Evolutionary conservation across 2,888 invertebrate genomes (phyloP).

Genomic region (Dryobotodes eremita): DNA sequence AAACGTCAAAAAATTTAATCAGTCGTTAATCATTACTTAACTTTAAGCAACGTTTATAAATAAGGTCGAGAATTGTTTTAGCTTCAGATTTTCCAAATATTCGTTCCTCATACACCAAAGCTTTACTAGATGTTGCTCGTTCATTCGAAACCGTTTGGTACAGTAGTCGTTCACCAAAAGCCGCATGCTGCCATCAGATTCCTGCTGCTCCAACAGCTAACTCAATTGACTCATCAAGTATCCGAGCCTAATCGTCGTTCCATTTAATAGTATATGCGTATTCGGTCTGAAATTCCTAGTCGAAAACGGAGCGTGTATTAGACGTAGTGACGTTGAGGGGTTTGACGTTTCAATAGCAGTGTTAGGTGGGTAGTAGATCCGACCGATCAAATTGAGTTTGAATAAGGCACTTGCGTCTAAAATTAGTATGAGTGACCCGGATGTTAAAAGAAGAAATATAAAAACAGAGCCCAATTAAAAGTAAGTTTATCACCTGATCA

Average conservation of each 20-base stretch:
- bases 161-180: constrained; percentile 23
- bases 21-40: too few relatives aligned
- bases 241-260: constrained; percentile 52
- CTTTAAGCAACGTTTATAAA: too few relatives aligned
- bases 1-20: too few relatives aligned
- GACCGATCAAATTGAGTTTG: neutral
- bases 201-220: constrained; percentile 38
- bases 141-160: constrained; percentile 21
- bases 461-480: neutral
- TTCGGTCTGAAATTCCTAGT: constrained; percentile 31
- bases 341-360: constrained; percentile 22
- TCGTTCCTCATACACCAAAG: neutral
- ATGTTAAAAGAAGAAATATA: neutral
- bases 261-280: constrained; percentile 29
- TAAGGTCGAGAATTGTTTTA: neutral
- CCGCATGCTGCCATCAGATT: constrained; percentile 53
- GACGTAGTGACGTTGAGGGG: neutral
- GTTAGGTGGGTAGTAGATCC: neutral
- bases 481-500: neutral
- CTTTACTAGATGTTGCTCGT: neutral
- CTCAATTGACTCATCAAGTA: constrained; percentile 63
- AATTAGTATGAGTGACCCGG: neutral
- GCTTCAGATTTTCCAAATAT: neutral
- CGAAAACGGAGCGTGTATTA: constrained; percentile 20
- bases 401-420: neutral